Conservation (phyloP, 2,888 invertebrate species). For the Saturnia pavonia region DNA sequence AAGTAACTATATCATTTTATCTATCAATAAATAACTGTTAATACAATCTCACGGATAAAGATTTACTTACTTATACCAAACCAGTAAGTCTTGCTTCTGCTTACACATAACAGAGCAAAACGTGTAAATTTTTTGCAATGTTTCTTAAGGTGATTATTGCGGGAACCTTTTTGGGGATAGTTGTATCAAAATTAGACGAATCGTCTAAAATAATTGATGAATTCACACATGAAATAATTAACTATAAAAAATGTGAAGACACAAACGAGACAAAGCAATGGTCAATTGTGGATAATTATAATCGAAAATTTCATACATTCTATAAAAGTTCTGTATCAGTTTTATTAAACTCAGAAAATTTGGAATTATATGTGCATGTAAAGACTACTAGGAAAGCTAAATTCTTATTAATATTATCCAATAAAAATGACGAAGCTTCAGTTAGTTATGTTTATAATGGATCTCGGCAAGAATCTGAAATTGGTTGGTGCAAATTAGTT, state of each 20-base stretch:
- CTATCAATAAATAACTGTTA: slow-evolving; percentile 17
- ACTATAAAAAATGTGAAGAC: slow-evolving; percentile 18
- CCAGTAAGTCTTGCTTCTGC: neutral
- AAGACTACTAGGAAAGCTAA: neutral
- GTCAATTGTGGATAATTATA: slow-evolving; percentile 19
- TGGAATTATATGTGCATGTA: slow-evolving; percentile 37
- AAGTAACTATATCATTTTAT: slow-evolving; percentile 12
- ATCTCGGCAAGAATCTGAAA: slow-evolving; percentile 27
- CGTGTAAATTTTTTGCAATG: slow-evolving; percentile 20
- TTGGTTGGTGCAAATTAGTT: slow-evolving; percentile 36
- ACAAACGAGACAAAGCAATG: slow-evolving; percentile 3
- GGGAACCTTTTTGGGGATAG: neutral
- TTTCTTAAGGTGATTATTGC: slow-evolving; percentile 16
- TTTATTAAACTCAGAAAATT: neutral
- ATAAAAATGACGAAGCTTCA: slow-evolving; percentile 28
- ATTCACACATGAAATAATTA: slow-evolving; percentile 23
- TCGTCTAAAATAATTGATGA: neutral
- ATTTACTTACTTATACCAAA: slow-evolving; percentile 8
- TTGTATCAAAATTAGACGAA: neutral
- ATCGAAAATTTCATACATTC: neutral
- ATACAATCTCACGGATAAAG: slow-evolving; percentile 14
- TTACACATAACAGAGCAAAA: slow-evolving; percentile 9
- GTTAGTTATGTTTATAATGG: slow-evolving; percentile 27
- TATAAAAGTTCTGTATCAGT: neutral
- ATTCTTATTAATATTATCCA: slow-evolving; percentile 26